A percentile compares a stretch with the other conserved stretches of the same genome.
Evolutionary conservation across 1,140 invertebrate species (phyloP).

Genomic region (Teleogryllus occipitalis): DNA sequence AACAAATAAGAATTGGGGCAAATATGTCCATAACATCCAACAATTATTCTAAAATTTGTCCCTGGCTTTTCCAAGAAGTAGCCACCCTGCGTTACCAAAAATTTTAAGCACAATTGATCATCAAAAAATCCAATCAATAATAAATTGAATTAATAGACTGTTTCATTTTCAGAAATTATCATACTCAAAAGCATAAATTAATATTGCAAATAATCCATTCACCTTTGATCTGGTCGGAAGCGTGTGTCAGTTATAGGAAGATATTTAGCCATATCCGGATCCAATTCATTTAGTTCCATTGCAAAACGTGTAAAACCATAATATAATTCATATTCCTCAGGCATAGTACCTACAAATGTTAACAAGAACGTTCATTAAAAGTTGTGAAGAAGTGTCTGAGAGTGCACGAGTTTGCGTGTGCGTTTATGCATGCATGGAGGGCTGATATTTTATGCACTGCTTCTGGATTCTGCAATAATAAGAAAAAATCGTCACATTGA

Average conservation of each 20-base stretch:
- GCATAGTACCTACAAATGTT: constrained; percentile 53
- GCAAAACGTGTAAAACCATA: constrained; percentile 81
- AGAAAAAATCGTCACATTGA: no score
- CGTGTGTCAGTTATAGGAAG: constrained; percentile 69
- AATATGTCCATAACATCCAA: no score
- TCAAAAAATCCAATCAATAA: not conserved
- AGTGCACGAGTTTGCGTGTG: no score
- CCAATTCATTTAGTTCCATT: constrained; percentile 74
- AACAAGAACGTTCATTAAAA: not conserved
- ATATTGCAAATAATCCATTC: constrained; percentile 12
- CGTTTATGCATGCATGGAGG: no score
- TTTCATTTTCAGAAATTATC: not conserved
- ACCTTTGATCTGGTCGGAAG: constrained; percentile 50
- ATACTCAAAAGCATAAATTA: not conserved
- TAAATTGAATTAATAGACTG: not conserved
- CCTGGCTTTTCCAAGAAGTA: no score
- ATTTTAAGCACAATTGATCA: not conserved
- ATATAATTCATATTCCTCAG: constrained; percentile 69
- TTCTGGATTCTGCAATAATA: no score
- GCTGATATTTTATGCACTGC: no score
- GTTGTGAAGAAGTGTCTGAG: no score
- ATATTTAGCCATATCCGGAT: constrained; percentile 49
- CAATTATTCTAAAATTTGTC: no score
- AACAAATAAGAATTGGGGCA: no score
- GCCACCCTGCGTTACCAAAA: no score